Conservation (phyloP, 1,140 invertebrate species). For the Archegozetes longisetosus region DNA sequence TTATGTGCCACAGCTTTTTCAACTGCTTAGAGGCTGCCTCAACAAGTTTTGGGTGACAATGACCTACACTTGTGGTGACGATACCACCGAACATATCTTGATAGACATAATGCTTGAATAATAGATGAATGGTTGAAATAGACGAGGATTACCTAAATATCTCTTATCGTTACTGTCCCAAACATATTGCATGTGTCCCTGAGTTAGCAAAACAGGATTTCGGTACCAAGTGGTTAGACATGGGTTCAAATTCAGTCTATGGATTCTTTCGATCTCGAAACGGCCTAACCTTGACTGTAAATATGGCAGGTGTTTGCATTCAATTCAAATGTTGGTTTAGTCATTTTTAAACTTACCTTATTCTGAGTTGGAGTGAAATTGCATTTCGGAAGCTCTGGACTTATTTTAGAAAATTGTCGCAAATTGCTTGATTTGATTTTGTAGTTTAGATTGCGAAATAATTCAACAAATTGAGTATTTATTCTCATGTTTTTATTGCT, state of each 20-base stretch:
- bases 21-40: conserved; percentile 59
- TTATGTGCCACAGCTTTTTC: conserved; percentile 70
- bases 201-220: conserved; percentile 61
- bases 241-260: conserved; percentile 42
- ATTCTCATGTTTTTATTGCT: neutral
- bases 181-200: conserved; percentile 79
- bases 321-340: neutral
- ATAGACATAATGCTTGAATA: neutral
- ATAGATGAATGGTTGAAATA: neutral
- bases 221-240: conserved; percentile 58
- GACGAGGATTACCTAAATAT: conserved; percentile 43
- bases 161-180: conserved; percentile 67
- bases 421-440: neutral
- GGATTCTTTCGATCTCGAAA: conserved; percentile 13
- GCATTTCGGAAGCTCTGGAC: neutral
- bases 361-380: neutral
- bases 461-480: neutral
- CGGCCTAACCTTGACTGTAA: conserved; percentile 1
- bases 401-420: neutral
- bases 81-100: conserved; percentile 70
- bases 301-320: neutral
- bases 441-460: neutral
- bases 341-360: neutral
- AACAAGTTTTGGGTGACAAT: conserved; percentile 74
- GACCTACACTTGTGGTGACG: conserved; percentile 90